Evolutionary conservation across 2,113 vertebrate genomes (phyloP), one percentile per base, ranked within the genome.

Genomic region (Semnopithecus entellus): DNA sequence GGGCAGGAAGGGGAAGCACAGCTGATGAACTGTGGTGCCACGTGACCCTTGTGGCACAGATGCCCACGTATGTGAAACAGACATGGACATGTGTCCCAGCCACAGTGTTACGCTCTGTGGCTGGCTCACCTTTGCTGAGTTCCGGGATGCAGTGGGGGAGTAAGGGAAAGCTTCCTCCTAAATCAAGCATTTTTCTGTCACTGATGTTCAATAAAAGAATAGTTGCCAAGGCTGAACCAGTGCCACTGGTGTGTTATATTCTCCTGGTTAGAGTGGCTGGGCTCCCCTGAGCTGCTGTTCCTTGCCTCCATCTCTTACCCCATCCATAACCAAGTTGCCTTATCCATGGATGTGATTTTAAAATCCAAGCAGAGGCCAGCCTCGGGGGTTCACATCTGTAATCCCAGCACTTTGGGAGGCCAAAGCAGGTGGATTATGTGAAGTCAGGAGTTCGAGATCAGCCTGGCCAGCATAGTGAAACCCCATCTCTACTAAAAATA

Each of bases 171-270:
- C 81, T 66, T 82, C 22, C 90, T 88, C 70, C 90, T 79, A 23
- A 82, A 50, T n/a, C 18, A 43, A 70, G 72, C 59, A 38, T 64
- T 50, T 83, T 90, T 79, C 84, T 80, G 72, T 95, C 66, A 20
- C 80, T 81, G 52, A 87, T 38, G 11, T 66, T 93, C 89, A 98
- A 98, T 98, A 98, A 98, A 97, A 84, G 40, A 87, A 93, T 79
- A 75, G 43, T 91, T 94, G 79, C 43, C 82, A 12, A 89, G 43
- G 43, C 75, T 52, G 40, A 68, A 18, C 0, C 5, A n/a, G 79
- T 83, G 72, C 52, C 80, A 23, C 0, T 22, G 73, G 27, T 0
- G 1, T 90, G 73, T n/a, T 40, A 32, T 14, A 14, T 43, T 52
- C 22, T 38, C 25, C 48, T 35, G 23, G 38, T n/a, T 30, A 16